These are phyloP conservation scores for Ceyx cyanopectus DNA, from an alignment of 2,113 vertebrate genomes.

Conservation along the genomic window DNA sequence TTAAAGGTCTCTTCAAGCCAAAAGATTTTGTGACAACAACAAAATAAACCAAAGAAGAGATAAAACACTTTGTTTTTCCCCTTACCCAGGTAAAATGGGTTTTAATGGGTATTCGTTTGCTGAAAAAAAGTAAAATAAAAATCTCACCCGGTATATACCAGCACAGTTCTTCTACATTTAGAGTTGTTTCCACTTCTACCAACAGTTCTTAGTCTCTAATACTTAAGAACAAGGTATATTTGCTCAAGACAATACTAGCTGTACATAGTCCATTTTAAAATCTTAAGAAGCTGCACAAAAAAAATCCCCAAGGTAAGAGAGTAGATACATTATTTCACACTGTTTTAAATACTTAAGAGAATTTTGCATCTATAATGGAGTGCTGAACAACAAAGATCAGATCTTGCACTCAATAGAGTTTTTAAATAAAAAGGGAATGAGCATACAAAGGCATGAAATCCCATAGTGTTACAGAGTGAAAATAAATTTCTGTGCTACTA, in stretches of 20 bases:
- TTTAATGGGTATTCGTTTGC: neutral
- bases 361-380: neutral
- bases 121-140: neutral
- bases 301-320: neutral
- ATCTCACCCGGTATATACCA: neutral
- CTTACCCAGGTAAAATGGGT: neutral
- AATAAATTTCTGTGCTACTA: neutral
- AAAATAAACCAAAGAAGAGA: neutral
- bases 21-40: neutral
- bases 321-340: neutral
- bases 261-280: neutral
- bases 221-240: neutral
- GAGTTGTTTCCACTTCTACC: neutral
- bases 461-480: neutral
- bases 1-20: no score
- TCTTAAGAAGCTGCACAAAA: neutral
- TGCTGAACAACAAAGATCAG: neutral
- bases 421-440: neutral
- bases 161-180: neutral
- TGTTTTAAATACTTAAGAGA: neutral
- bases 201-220: neutral
- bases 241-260: neutral
- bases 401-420: neutral
- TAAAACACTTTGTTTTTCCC: neutral
- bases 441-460: neutral